Conservation (phyloP, 2,797 vertebrate species). For the Myotis pilosus region DNA sequence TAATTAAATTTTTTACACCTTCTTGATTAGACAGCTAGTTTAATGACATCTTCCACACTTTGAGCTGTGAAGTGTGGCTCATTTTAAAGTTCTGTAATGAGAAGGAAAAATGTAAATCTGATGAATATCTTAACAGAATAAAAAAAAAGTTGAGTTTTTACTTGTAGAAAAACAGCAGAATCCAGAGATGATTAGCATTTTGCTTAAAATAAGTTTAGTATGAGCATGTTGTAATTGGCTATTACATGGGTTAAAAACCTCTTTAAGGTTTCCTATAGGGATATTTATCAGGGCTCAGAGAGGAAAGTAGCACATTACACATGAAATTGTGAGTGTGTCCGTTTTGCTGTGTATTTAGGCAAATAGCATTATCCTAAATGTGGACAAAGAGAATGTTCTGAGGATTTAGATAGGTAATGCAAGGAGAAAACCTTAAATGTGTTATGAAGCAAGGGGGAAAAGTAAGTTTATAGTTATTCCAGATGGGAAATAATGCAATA, state of each 20-base stretch:
- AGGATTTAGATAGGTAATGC: neutral
- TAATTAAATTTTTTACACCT: conserved; percentile 92
- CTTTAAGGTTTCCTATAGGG: neutral
- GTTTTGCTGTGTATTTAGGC: neutral
- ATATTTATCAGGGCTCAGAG: neutral
- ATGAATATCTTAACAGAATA: conserved; percentile 79
- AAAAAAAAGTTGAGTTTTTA: conserved; percentile 83
- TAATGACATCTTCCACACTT: conserved; percentile 88
- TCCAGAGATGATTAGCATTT: conserved; percentile 62
- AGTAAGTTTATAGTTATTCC: neutral
- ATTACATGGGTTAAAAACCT: conserved; percentile 35
- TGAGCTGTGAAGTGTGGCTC: conserved; percentile 82
- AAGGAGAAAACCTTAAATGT: neutral
- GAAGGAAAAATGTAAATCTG: conserved; percentile 84
- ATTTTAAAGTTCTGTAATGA: conserved; percentile 85
- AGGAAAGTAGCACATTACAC: neutral
- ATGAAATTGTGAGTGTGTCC: neutral
- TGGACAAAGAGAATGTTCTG: neutral
- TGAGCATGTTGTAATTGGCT: conserved; percentile 50
- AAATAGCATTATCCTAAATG: neutral
- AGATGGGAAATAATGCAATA: neutral
- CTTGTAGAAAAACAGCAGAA: conserved; percentile 70
- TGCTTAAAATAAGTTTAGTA: conserved; percentile 64
- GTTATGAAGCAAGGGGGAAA: neutral
- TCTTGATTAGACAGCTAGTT: conserved; percentile 89